Evolutionary conservation across 2,113 vertebrate genomes (phyloP).

Genomic region (Archilochus colubris): DNA sequence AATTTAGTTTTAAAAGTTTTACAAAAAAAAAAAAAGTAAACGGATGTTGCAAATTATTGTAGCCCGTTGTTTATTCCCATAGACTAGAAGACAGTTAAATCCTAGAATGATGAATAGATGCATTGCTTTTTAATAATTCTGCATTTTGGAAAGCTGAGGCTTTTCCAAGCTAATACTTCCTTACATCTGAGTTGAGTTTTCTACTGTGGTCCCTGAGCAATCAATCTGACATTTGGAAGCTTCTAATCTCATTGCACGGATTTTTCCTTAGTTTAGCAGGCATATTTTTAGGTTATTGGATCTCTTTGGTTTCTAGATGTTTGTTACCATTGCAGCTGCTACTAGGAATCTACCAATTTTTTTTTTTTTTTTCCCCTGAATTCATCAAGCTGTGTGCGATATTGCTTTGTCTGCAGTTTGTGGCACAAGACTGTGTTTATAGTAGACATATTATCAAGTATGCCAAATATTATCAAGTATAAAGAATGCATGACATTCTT

Average conservation of each 20-base stretch:
- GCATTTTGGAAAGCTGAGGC: slow-evolving; percentile 14
- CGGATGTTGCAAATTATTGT: slow-evolving; percentile 29
- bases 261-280: slow-evolving; percentile 59
- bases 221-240: slow-evolving; percentile 45
- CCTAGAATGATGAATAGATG: slow-evolving; percentile 37
- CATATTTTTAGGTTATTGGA: slow-evolving; percentile 45
- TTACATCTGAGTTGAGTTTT: slow-evolving; percentile 47
- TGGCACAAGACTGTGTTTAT: slow-evolving; percentile 11
- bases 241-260: slow-evolving; percentile 40
- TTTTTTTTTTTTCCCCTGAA: neutral
- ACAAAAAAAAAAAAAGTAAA: neutral
- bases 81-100: slow-evolving; percentile 44
- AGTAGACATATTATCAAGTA: slow-evolving; percentile 29
- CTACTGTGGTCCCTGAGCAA: slow-evolving; percentile 31
- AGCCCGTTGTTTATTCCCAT: slow-evolving; percentile 56
- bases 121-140: slow-evolving; percentile 33
- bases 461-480: slow-evolving; percentile 41
- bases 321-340: slow-evolving; percentile 29
- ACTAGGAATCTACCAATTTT: neutral
- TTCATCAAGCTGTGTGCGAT: neutral
- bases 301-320: slow-evolving; percentile 36
- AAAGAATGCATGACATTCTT: slow-evolving; percentile 43
- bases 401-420: slow-evolving; percentile 42
- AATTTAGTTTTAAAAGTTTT: slow-evolving; percentile 8
- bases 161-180: slow-evolving; percentile 43